Percentiles rank a stretch among this genome's conserved stretches.
Evolutionary conservation across 2,113 vertebrate genomes (phyloP).

Genomic region (Nothobranchius kuhntae): DNA sequence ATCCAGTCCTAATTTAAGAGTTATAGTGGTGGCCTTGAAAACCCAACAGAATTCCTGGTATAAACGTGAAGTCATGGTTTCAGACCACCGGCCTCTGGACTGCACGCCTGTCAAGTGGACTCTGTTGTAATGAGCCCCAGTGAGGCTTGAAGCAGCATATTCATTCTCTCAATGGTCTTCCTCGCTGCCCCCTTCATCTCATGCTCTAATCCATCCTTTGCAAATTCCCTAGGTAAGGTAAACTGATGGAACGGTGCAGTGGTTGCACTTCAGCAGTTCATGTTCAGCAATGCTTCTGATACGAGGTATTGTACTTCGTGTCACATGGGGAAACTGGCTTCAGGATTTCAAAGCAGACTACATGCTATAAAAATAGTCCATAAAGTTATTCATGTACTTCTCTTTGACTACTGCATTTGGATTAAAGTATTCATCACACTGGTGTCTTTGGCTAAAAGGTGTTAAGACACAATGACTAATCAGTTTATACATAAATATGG

Average conservation of each 20-base stretch:
- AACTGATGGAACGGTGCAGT: slow-evolving; percentile 43
- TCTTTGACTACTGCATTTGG: too few relatives aligned
- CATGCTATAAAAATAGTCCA: slow-evolving; percentile 5
- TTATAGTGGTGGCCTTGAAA: slow-evolving; percentile 3
- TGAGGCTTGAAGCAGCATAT: slow-evolving; percentile 48
- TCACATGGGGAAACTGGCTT: slow-evolving; percentile 42
- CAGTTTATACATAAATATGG: too few relatives aligned
- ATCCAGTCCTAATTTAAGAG: neutral
- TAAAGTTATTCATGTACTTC: too few relatives aligned
- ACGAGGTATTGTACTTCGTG: slow-evolving; percentile 42
- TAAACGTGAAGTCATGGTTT: slow-evolving; percentile 14
- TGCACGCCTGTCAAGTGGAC: slow-evolving; percentile 17
- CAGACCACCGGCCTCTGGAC: neutral
- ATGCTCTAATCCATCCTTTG: slow-evolving; percentile 55
- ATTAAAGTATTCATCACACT: too few relatives aligned
- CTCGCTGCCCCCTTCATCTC: slow-evolving; percentile 30
- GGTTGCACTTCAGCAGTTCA: slow-evolving; percentile 36
- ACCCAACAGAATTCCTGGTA: neutral
- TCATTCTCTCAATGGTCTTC: slow-evolving; percentile 39
- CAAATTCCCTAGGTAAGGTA: slow-evolving; percentile 48
- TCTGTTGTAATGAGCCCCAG: slow-evolving; percentile 59
- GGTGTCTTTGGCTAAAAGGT: too few relatives aligned
- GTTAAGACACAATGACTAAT: too few relatives aligned
- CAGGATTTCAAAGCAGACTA: slow-evolving; percentile 6
- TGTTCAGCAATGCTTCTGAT: slow-evolving; percentile 35